phyloP scores from a whole-genome alignment of 2,797 vertebrate species.

The Coilia nasus region DNA sequence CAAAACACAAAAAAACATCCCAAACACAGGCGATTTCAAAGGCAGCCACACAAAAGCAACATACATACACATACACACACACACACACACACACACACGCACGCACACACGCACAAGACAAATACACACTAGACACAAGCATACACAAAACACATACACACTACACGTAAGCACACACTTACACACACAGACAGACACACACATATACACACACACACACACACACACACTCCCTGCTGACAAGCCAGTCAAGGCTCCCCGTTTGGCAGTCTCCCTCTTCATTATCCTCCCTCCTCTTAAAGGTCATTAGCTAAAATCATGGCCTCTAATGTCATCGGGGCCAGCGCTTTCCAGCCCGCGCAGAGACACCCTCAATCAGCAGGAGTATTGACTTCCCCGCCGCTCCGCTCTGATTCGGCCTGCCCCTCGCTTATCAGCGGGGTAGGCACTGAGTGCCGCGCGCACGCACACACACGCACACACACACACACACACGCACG shows the following conservation, averaged over 20 bases:
- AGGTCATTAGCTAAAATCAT: constrained; percentile 21
- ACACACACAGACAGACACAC: not conserved
- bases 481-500: too few relatives aligned
- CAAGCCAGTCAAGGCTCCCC: not conserved
- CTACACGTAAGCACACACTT: constrained; percentile 32
- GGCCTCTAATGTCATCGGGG: not conserved
- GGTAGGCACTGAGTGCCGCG: not conserved
- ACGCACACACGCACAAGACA: not conserved
- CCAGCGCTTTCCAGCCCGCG: not conserved
- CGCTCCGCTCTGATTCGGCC: not conserved
- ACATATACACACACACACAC: not conserved
- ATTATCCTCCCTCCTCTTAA: not conserved
- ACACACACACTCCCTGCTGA: not conserved
- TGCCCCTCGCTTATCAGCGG: not conserved
- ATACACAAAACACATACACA: constrained; percentile 18
- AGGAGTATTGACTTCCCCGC: constrained; percentile 5
- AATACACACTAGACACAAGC: not conserved
- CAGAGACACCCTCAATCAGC: constrained; percentile 17
- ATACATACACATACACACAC: not conserved
- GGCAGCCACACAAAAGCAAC: not conserved
- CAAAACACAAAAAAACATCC: not conserved
- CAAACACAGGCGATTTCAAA: not conserved
- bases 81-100: not conserved
- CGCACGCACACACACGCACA: not conserved
- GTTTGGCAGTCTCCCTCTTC: not conserved